Evolutionary conservation across 2,113 vertebrate species (phyloP).

Genomic region (Hyperoodon ampullatus): DNA sequence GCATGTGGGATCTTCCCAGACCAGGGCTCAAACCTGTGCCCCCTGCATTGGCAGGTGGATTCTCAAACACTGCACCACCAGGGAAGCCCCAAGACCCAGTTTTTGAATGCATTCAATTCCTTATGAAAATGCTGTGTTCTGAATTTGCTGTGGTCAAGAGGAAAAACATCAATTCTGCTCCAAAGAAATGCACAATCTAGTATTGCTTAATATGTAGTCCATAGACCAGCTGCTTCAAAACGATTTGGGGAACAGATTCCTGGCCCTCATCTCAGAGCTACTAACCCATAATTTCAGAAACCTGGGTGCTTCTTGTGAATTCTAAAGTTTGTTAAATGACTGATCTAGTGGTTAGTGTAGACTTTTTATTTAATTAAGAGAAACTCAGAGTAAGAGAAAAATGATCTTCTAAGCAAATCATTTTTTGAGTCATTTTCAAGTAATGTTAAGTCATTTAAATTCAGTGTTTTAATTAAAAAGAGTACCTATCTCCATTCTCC

Average conservation of each 20-base stretch:
- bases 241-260: not conserved
- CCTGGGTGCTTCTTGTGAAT: not conserved
- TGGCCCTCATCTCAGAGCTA: not conserved
- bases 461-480: not conserved
- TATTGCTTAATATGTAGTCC: not conserved
- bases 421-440: not conserved
- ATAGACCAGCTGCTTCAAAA: not conserved
- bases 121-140: not conserved
- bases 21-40: too few species aligned
- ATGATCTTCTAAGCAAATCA: not conserved
- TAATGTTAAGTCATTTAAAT: not conserved
- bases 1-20: too few species aligned
- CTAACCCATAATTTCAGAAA: conserved; percentile 17
- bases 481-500: not conserved
- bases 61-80: too few species aligned
- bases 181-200: not conserved
- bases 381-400: not conserved
- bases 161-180: not conserved
- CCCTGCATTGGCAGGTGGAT: too few species aligned
- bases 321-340: not conserved
- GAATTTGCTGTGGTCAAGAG: not conserved
- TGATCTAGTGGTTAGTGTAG: not conserved
- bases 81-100: not conserved
- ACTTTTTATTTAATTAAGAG: not conserved
- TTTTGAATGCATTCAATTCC: not conserved